A percentile compares a stretch with the other conserved stretches of the same genome.
Evolutionary conservation across 1,140 invertebrate species (phyloP).

Genomic region (Drosophila varians): DNA sequence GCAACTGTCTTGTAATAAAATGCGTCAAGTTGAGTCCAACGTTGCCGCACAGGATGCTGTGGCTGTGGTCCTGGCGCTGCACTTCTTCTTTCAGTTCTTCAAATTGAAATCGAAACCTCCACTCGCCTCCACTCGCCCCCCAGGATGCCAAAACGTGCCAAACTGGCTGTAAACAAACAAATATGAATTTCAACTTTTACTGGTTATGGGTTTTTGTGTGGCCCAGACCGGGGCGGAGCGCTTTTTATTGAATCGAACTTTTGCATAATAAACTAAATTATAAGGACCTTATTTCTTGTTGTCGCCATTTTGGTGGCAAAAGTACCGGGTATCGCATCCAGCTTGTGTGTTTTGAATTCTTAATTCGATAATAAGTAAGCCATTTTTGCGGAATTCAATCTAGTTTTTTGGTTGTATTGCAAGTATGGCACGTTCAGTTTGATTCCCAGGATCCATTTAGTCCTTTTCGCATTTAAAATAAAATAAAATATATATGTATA

Average conservation of each 20-base stretch:
- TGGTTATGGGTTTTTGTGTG: neutral
- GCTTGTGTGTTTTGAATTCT: neutral
- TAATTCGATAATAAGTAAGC: neutral
- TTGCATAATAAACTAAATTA: constrained; percentile 47
- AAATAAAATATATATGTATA: too few species aligned
- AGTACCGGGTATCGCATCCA: too few species aligned
- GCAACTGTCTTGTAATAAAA: constrained; percentile 32
- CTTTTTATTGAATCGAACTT: constrained; percentile 36
- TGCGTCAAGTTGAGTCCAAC: constrained; percentile 21
- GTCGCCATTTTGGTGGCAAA: neutral
- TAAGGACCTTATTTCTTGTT: constrained; percentile 16
- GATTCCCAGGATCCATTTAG: too few species aligned
- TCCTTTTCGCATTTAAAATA: too few species aligned
- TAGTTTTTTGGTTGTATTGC: neutral
- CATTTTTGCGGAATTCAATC: neutral
- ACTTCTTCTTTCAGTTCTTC: neutral
- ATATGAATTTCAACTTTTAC: constrained; percentile 46
- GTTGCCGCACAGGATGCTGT: neutral
- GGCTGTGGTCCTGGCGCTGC: neutral
- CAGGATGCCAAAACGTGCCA: constrained; percentile 3
- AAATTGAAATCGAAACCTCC: neutral
- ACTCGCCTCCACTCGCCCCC: neutral
- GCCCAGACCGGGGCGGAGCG: neutral
- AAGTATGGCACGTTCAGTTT: neutral
- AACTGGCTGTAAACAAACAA: constrained; percentile 43